Evolutionary conservation across 2,888 invertebrate genomes (phyloP).

Genomic region (Synanthedon andrenaeformis): DNA sequence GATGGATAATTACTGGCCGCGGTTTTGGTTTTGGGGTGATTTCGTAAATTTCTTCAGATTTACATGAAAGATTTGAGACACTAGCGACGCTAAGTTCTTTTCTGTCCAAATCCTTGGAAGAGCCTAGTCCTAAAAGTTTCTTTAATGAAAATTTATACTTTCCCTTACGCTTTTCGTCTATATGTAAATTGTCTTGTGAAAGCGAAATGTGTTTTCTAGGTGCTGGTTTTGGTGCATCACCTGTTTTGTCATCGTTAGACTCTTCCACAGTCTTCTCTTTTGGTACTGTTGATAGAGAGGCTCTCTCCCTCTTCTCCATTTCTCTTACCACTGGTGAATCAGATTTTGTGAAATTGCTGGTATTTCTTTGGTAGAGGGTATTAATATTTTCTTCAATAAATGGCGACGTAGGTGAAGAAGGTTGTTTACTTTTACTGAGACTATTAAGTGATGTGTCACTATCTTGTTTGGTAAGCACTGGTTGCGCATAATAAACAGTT

Average conservation of each 20-base stretch:
- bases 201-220: slow-evolving; percentile 78
- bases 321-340: slow-evolving; percentile 79
- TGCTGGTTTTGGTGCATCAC: slow-evolving; percentile 73
- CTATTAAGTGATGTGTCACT: slow-evolving; percentile 67
- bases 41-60: slow-evolving; percentile 67
- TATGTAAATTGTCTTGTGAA: slow-evolving; percentile 78
- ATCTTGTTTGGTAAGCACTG: slow-evolving; percentile 67
- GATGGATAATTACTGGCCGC: slow-evolving; percentile 88
- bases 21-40: slow-evolving; percentile 76
- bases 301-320: slow-evolving; percentile 81
- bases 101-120: slow-evolving; percentile 77
- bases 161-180: slow-evolving; percentile 76
- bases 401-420: slow-evolving; percentile 75
- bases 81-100: slow-evolving; percentile 52
- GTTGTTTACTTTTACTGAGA: slow-evolving; percentile 80
- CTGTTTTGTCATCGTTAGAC: slow-evolving; percentile 29
- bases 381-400: slow-evolving; percentile 59
- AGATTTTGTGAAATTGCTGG: slow-evolving; percentile 65
- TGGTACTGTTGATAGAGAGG: slow-evolving; percentile 35
- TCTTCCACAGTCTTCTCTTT: slow-evolving; percentile 43
- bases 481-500: slow-evolving; percentile 56
- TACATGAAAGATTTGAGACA: slow-evolving; percentile 59
- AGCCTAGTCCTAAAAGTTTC: slow-evolving; percentile 84
- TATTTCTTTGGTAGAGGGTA: slow-evolving; percentile 73
- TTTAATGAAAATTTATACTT: slow-evolving; percentile 83